Evolutionary conservation across 2,113 vertebrate genomes (phyloP), one percentile per base, ranked within the genome.

Genomic region (Albula glossodonta): DNA sequence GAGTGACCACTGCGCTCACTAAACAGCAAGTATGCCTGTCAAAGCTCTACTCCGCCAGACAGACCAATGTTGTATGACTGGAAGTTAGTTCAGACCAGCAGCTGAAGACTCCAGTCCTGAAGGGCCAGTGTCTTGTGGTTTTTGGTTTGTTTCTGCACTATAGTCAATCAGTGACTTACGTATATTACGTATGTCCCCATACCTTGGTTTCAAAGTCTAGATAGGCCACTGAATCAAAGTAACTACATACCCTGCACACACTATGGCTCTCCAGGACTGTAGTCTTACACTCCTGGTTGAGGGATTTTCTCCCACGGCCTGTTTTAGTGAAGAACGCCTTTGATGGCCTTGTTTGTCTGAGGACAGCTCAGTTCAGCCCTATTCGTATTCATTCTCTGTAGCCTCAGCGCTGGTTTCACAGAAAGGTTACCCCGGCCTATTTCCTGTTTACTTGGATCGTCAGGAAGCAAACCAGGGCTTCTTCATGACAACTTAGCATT

Each of bases 401-500:
- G 52, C 56, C 56, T 8, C 56, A 41, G 25, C 52, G 25, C 56
- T 56, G 22, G 53, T 13, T 41, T 53, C 52, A 41, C 4, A 9
- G 31, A 57, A 83, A 41, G 81, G 81, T 41, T 83, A 48, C 81
- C 12, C 52, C 53, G 5, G 52, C 60, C 52, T 25, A 2, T 56
- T 60, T 60, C 53, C 22, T 48, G 41, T 83, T 83, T 60, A 25
- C 81, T 12, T 57, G 31, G 52, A 60, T 31, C 25, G 25, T 83
- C 56, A 17, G 81, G 52, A 83, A 83, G 81, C 22, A 50, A 81
- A 22, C 10, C 53, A 25, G 17, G 56, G 81, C n/a, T 48, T 57
- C 11, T 60, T 31, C 17, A 41, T 83, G 81, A 60, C 81, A 83
- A 60, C 50, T 48, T 60, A 83, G 56, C 81, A 83, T 83, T 57